Base-by-base conservation (phyloP, 1,140 invertebrate species). In the Procambarus virginalis region DNA sequence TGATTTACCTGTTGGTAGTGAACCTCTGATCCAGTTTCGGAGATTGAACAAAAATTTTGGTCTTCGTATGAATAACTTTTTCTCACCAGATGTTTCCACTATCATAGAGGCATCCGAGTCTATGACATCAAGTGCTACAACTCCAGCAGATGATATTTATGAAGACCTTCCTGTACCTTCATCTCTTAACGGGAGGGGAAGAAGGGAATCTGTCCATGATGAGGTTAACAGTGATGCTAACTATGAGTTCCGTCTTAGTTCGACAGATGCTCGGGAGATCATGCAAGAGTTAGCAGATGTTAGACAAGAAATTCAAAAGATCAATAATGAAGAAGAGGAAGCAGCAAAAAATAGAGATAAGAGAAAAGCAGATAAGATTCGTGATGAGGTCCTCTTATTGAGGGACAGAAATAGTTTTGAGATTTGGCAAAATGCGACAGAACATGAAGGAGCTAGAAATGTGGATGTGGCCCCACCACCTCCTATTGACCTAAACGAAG, bases 41-140 rank as follows among this genome's bases (percentile, higher is more conserved):
- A 93, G 83, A 86, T 86, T 58, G 92, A 92, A 51, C 73, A 92
- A 84, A 89, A 92, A 90, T 92, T 93, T 78, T 92, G 92, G 92
- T 78, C 92, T 91, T 86, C 92, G 91, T 91, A 92, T 77, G 81
- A 92, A 93, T 83, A 91, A 92, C 58, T 92, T 93, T 58, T 93
- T 92, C 49, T 93, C 93, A 73, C 93, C 93, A 68, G 92, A 92
- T 49, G 93, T 94, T 58, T 93, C 93, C 8, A 93, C 93, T 9
- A 94, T 94, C 46, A 87, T 91, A 8, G 93, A 94, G 90, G 91
- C 92, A 49, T 93, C 93, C 0, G 93, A 94, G 86, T 92, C 93
- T 51, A 85, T 92, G 84, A 93, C 92, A 49, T 93, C 93, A 9
- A 92, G 92, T 34, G 89, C 91, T 3, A 92, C 92, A n/a, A 92